These are phyloP conservation scores for Emydoidea blandingii DNA, from an alignment of 2,797 vertebrate species.

Conservation along the genomic window DNA sequence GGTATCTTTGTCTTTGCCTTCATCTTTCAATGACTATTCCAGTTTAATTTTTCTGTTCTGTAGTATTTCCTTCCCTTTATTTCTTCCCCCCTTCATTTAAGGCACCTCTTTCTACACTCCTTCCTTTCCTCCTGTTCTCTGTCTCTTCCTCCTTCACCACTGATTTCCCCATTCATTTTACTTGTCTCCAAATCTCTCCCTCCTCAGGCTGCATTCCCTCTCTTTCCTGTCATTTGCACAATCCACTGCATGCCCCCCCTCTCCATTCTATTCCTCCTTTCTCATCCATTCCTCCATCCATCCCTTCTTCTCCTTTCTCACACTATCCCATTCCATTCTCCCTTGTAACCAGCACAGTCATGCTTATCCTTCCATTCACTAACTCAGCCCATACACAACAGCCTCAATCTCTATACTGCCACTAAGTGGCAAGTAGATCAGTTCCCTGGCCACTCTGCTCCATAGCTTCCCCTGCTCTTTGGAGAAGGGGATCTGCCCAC, in stretches of 20 bases:
- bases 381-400: not conserved
- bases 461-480: not conserved
- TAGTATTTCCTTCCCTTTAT: not conserved
- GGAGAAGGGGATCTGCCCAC: not conserved
- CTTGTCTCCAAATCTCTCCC: not conserved
- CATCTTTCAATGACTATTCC: not conserved
- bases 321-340: not conserved
- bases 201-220: not conserved
- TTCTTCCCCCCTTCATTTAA: not conserved
- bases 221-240: not conserved
- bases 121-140: not conserved
- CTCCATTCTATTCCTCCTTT: not conserved
- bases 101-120: not conserved
- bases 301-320: not conserved
- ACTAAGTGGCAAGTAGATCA: not conserved
- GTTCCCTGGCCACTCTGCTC: not conserved
- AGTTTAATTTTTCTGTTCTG: not conserved
- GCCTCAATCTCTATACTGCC: not conserved
- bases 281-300: not conserved
- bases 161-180: not conserved
- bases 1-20: not conserved
- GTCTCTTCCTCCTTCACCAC: not conserved
- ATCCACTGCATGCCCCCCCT: not conserved
- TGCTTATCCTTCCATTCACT: not conserved
- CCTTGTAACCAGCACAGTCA: not conserved